These are phyloP conservation scores for Cebus imitator DNA, from an alignment of 2,113 vertebrate genomes.

Conservation along the genomic window DNA sequence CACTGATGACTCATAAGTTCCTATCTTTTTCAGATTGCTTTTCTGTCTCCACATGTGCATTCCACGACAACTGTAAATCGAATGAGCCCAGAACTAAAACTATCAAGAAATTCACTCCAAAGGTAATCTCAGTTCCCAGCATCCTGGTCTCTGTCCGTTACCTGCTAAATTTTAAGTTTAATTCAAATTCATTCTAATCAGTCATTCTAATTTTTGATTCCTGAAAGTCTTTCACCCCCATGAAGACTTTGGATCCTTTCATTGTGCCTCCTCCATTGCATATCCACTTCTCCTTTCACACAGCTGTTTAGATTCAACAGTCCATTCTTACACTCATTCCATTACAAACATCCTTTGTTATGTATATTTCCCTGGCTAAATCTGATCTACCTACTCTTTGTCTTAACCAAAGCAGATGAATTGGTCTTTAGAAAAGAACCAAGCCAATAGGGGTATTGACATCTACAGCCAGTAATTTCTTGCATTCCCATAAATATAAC, in stretches of 20 bases:
- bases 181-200: too few relatives aligned
- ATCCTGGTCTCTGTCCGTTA: background rate
- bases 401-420: background rate
- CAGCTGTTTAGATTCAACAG: background rate
- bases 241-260: background rate
- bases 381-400: background rate
- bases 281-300: background rate
- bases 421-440: background rate
- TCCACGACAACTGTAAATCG: background rate
- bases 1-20: background rate
- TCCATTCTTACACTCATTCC: background rate
- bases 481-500: constrained; percentile 30
- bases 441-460: constrained; percentile 1
- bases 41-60: background rate
- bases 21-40: background rate
- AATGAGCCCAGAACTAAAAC: background rate
- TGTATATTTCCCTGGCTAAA: background rate
- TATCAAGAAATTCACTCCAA: background rate
- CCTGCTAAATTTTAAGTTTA: background rate
- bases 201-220: background rate
- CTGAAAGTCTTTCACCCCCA: background rate
- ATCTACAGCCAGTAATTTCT: constrained; percentile 9
- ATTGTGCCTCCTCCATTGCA: background rate
- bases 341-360: background rate
- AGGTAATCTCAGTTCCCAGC: background rate